phyloP scores from a whole-genome alignment of 92 coral and sea anemone species.

The Epizoanthus rinbou region DNA sequence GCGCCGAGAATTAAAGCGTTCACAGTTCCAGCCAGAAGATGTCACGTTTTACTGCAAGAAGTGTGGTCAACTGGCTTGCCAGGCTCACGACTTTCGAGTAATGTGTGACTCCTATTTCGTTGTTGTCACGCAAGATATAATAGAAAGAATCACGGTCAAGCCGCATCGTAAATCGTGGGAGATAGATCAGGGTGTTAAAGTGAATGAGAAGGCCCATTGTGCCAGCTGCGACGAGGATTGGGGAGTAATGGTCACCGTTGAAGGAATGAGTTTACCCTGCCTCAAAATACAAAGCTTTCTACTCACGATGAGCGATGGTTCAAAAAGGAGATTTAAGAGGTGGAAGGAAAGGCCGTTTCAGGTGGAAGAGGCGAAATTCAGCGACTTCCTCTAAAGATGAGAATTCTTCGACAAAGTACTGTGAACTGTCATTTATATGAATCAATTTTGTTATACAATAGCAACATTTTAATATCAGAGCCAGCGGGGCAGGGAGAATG shows the following conservation, averaged over 20 bases:
- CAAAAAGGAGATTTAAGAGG: background rate
- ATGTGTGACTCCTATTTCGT: slow-evolving; percentile 27
- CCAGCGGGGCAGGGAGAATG: too few relatives aligned
- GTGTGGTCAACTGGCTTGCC: slow-evolving; percentile 49
- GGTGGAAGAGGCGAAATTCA: background rate
- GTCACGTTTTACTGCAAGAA: slow-evolving; percentile 53
- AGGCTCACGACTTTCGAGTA: slow-evolving; percentile 49
- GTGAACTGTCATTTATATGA: too few relatives aligned
- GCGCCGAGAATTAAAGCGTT: background rate
- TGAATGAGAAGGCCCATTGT: slow-evolving; percentile 47
- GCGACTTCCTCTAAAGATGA: too few relatives aligned
- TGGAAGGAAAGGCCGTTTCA: slow-evolving; percentile 17
- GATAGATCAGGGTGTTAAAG: background rate
- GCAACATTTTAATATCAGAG: too few relatives aligned
- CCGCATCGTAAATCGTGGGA: slow-evolving; percentile 37
- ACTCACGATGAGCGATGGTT: background rate
- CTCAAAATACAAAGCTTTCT: slow-evolving; percentile 53
- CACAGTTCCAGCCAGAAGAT: slow-evolving; percentile 24
- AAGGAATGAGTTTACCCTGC: slow-evolving; percentile 50
- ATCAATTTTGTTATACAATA: too few relatives aligned
- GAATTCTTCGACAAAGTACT: too few relatives aligned
- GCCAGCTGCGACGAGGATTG: slow-evolving; percentile 53
- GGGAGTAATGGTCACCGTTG: slow-evolving; percentile 52
- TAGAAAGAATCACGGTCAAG: slow-evolving; percentile 34
- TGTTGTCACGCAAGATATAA: slow-evolving; percentile 31